Base-by-base conservation (phyloP, 2,888 invertebrate species). In the Chorisops tibialis region DNA sequence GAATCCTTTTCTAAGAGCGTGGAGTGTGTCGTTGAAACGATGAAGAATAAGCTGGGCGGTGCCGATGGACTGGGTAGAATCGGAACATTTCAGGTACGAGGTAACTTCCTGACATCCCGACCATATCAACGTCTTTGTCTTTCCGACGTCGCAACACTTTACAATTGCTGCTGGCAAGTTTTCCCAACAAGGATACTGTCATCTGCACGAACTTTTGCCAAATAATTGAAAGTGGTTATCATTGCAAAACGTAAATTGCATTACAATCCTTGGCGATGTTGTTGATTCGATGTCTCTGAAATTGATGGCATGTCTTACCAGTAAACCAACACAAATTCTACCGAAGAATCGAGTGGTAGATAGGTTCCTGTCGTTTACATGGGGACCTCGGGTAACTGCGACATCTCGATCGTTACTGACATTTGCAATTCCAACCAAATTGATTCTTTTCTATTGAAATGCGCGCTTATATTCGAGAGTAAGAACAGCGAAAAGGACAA, bases 391-490 rank as follows among this genome's bases (percentile, higher is more conserved):
- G 18, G 12, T 7, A 16, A 19, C 45, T 11, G 16, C 45, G 14
- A 14, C n/a, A 21, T 12, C 22, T 4, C 12, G 12, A 16, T 1
- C 16, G 12, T n/a, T 14, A 48, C 48, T 22, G 50, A 50, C 50
- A 50, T 50, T 50, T 50, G 16, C 50, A 50, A 50, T 50, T 50
- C 50, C 6, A 2, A 5, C 11, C 11, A 35, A 50, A 50, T 50
- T 50, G 30, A 50, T 50, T 50, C 30, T 50, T 35, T 50, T 50
- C 39, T 35, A 39, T 39, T 5, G n/a, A 2, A 39, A 14, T 39
- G 39, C 12, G 39, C 39, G n/a, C 39, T 12, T 7, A 16, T 39
- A 5, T 39, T 30, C 30, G 5, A 9, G 1, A 5, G 7, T 30
- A 2, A 2, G 3, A 2, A 2, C 5, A 30, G 9, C 5, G 1